A percentile compares a stretch with the other conserved stretches of the same genome.
Evolutionary conservation across 2,888 invertebrate species (phyloP).

Genomic region (Ectropis crepuscularia): DNA sequence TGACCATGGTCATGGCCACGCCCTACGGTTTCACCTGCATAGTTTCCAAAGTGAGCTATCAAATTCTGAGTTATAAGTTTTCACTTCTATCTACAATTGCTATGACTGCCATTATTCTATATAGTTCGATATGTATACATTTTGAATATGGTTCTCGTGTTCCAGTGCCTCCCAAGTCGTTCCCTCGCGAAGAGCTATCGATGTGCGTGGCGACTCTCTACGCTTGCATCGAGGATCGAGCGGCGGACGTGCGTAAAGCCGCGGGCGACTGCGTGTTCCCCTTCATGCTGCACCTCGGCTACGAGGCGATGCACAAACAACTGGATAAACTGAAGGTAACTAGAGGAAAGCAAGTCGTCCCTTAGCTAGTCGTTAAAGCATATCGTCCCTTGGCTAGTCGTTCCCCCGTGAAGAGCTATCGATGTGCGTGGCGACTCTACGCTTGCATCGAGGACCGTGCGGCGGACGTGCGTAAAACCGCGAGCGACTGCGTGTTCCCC

Average conservation of each 20-base stretch:
- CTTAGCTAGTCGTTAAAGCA: too few species aligned
- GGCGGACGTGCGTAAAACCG: conserved; percentile 95
- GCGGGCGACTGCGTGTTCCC: conserved; percentile 95
- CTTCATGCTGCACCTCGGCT: conserved; percentile 96
- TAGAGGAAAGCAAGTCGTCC: background rate
- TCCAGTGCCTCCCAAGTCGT: conserved; percentile 87
- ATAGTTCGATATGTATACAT: too few species aligned
- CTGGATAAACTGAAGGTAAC: conserved; percentile 91
- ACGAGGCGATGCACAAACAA: conserved; percentile 90
- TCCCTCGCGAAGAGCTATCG: conserved; percentile 92
- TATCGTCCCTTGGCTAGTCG: conserved; percentile 66
- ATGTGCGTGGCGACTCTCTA: conserved; percentile 91
- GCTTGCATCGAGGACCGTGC: conserved; percentile 95
- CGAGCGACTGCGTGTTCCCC: conserved; percentile 94
- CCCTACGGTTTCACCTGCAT: too few species aligned
- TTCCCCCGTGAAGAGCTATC: conserved; percentile 93
- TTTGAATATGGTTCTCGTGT: background rate
- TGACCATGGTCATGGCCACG: too few species aligned
- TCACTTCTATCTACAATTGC: too few species aligned
- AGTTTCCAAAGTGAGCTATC: too few species aligned
- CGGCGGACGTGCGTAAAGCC: conserved; percentile 95
- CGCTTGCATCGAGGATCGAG: conserved; percentile 94
- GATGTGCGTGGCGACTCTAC: conserved; percentile 90
- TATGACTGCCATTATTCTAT: too few species aligned
- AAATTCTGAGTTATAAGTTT: too few species aligned